These are phyloP conservation scores for Temnothorax rugatulus DNA, from an alignment of 2,888 invertebrate species.

Conservation along the genomic window DNA sequence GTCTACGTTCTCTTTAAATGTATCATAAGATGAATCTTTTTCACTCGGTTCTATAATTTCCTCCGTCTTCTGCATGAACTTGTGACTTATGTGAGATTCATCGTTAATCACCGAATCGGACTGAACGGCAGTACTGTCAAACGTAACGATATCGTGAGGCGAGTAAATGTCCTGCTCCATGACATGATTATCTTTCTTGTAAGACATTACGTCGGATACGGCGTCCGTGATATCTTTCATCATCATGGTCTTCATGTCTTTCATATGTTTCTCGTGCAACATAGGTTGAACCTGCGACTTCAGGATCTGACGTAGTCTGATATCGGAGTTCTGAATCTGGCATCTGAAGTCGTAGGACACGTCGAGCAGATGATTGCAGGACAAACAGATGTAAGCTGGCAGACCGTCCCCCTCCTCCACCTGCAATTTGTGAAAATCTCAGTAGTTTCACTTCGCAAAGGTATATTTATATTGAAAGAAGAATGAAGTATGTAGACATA, in stretches of 20 bases:
- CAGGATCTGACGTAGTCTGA: constrained; percentile 77
- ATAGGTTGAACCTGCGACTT: constrained; percentile 57
- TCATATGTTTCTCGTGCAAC: constrained; percentile 47
- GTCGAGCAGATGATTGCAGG: constrained; percentile 79
- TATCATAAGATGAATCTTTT: not conserved
- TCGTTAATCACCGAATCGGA: constrained; percentile 17
- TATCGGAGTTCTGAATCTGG: constrained; percentile 81
- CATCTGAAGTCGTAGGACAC: constrained; percentile 81
- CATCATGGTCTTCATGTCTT: constrained; percentile 43
- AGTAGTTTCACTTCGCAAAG: not conserved
- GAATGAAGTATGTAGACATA: too few species aligned
- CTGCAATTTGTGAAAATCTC: constrained; percentile 63
- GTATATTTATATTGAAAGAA: not conserved
- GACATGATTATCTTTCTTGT: constrained; percentile 50
- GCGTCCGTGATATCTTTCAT: constrained; percentile 66
- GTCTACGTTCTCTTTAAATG: constrained; percentile 15
- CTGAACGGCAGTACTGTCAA: constrained; percentile 13
- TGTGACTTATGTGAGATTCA: constrained; percentile 31
- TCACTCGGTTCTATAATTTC: not conserved
- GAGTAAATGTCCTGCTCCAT: constrained; percentile 4
- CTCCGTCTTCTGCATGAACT: constrained; percentile 20
- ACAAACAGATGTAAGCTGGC: constrained; percentile 78
- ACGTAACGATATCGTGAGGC: constrained; percentile 24
- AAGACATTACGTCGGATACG: constrained; percentile 63
- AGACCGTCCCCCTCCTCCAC: constrained; percentile 82